Base-by-base conservation (phyloP, 2,797 vertebrate genomes). In the Pteronotus mesoamericanus region DNA sequence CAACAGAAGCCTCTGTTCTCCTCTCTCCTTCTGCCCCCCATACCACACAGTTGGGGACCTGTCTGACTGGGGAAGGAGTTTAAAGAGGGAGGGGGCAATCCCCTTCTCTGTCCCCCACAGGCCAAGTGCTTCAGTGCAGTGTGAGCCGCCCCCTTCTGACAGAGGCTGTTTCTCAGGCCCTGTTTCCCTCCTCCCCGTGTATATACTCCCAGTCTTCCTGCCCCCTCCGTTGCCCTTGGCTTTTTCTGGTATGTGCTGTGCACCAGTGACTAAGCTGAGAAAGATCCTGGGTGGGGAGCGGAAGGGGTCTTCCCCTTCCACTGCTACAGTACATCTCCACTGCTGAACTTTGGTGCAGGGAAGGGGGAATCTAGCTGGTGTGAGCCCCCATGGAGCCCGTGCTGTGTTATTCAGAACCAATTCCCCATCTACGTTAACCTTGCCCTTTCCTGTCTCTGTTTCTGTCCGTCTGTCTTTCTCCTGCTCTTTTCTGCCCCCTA, bases 231-330 rank as follows among this genome's bases (percentile, higher is more conserved):
- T 68, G 80, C 94, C 94, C 90, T 86, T 44, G 96, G 96, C 95
- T 95, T 95, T 95, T 96, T 97, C 97, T 95, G 96, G 91, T 96
- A 42, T 96, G 96, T 97, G 94, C 96, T 95, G 97, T 97, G 96
- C 97, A 97, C 92, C 97, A 90, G 96, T 88, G 94, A 96, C 94
- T 94, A 95, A 77, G 95, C 97, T 93, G 84, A 94, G 95, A 94
- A 97, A 94, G 84, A 96, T 91, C 91, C 83, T 92, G 57, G 84
- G 92, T 87, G 69, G 86, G 22, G 44, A 74, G 61, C 64, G 14
- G 29, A 44, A 32, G 66, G 57, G 92, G 83, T 92, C 74, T 66
- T 29, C 42, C 9, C 61, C 57, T 57, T 5, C 15, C 44, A 55
- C 79, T 59, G 53, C n/a, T 12, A 37, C 29, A 37, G 6, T 21